Percentiles rank a stretch among this genome's conserved stretches.
Evolutionary conservation across 2,113 vertebrate species (phyloP).

Genomic region (Neotoma lepida): DNA sequence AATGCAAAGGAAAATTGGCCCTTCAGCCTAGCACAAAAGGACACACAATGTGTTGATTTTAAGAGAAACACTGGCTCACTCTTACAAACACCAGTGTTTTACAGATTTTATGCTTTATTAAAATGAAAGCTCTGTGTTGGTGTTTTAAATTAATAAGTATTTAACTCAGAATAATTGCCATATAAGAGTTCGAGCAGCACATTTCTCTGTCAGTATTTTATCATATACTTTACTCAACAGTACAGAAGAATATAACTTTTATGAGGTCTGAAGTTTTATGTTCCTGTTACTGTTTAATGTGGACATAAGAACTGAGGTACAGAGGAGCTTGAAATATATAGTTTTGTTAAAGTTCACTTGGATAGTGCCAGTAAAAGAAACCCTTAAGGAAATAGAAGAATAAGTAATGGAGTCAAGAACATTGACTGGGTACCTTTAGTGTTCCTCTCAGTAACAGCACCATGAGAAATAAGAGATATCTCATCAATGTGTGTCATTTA

Average conservation of each 20-base stretch:
- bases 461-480: background rate
- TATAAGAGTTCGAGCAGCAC: slow-evolving; percentile 17
- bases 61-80: slow-evolving; percentile 7
- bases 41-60: slow-evolving; percentile 3
- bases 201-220: slow-evolving; percentile 19
- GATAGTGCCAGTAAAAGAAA: slow-evolving; percentile 25
- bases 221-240: background rate
- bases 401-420: background rate
- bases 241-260: slow-evolving; percentile 63
- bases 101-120: slow-evolving; percentile 1
- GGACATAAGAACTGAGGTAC: slow-evolving; percentile 42
- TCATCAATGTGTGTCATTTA: background rate
- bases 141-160: slow-evolving; percentile 30
- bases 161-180: slow-evolving; percentile 42
- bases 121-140: slow-evolving; percentile 8
- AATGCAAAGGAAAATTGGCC: background rate
- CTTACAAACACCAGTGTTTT: background rate
- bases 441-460: background rate
- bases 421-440: background rate
- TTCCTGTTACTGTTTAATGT: slow-evolving; percentile 56
- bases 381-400: slow-evolving; percentile 12
- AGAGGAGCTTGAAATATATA: slow-evolving; percentile 56
- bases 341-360: slow-evolving; percentile 65
- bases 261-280: slow-evolving; percentile 38
- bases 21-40: background rate